Evolutionary conservation across 2,888 invertebrate species (phyloP), one percentile per base, ranked within the genome.

Genomic region (Erynnis tages): DNA sequence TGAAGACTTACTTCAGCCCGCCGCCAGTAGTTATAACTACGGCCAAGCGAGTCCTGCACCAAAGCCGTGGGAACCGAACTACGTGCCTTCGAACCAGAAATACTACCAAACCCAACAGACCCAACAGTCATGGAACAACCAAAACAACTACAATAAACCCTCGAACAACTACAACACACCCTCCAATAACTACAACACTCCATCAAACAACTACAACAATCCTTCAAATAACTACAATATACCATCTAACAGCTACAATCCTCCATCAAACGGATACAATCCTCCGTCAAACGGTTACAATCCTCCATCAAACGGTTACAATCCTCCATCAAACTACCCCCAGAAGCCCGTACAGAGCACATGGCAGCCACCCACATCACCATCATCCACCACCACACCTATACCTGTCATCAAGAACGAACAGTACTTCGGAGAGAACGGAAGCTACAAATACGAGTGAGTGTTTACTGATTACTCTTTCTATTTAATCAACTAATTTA

Each of bases 371-470:
- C 60, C 16, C 41, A 70, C 57, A 2, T 49, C 61, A 2, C 44
- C 62, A 6, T 35, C 63, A 14, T 10, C 61, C 1, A 76, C 76
- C 1, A 83, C 87, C 0, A 74, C 83, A 0, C 73, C 76, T 0
- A 67, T 77, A 4, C 56, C 88, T 1, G 78, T 91, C 30, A 79
- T 91, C 66, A 89, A 86, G 67, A 88, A 91, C 59, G 86, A 84
- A 52, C 84, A 84, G 53, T 71, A 60, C 29, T 71, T 68, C 37
- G 88, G 89, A 40, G 82, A 84, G 8, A 82, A 91, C 56, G 91
- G 91, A 54, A 78, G 82, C 63, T 91, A 90, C 68, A 88, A 79
- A 75, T 91, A 88, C 62, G 90, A 90, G 91, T 91, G 63, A 90
- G 90, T 86, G 54, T 44, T 32, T 35, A 10, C 7, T 35, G 54